Base-by-base conservation (phyloP, 1,140 invertebrate genomes). In the Panagrolaimus sp. region DNA sequence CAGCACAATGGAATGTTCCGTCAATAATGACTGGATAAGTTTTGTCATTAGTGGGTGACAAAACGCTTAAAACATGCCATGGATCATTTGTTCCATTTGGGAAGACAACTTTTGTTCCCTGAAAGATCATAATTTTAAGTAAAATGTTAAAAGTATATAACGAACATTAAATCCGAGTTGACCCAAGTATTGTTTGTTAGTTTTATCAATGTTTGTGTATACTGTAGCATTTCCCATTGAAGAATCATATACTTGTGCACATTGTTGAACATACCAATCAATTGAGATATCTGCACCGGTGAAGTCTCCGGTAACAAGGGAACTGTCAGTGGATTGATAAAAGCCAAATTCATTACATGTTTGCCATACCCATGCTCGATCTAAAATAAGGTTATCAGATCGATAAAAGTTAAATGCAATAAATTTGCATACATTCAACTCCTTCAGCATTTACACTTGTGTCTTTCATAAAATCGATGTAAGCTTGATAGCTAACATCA, bases 271-370 rank as follows among this genome's bases (percentile, higher is more conserved):
- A 21, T n/a, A 58, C 21, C 14, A 58, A 21, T 58, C 52, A n/a
- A 58, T 8, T 1, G 52, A 28, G 5, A 58, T 58, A 58, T 58
- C 52, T 12, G 52, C 52, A 58, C 52, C 52, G 17, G 52, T 58
- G 17, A 58, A 58, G 21, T 58, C 28, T 21, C 28, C 28, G n/a
- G 21, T 21, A 12, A 58, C 52, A 14, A 58, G 52, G 17, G 17
- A 17, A 2, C 17, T 26, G 43, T 89, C 88, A 0, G 92, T 93
- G 0, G 91, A 91, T 86, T 95, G 92, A 84, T 90, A 96, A 80
- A 92, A 95, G 26, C 92, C 93, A 84, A 95, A 96, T 84, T 96
- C 93, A 17, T 90, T 91, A 82, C 93, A 96, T 0, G 92, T 94
- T 84, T 96, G 93, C 81, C 93, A 95, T 15, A 88, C 90, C 93